phyloP scores from a whole-genome alignment of 2,888 invertebrate species.

The Camptogramma bilineatum region DNA sequence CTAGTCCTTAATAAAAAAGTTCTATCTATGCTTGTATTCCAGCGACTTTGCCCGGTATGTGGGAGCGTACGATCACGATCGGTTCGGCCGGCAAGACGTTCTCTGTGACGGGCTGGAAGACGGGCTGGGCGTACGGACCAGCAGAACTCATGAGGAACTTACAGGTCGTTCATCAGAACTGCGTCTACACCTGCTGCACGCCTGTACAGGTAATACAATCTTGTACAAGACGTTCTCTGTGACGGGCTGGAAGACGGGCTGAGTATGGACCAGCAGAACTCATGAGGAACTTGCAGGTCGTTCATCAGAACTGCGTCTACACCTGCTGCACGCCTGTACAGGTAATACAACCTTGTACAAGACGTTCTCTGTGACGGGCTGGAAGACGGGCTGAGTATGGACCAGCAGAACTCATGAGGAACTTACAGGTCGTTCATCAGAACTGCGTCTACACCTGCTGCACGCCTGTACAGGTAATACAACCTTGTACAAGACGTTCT shows the following conservation, averaged over 20 bases:
- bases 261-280: conserved; percentile 95
- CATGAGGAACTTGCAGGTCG: conserved; percentile 92
- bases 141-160: conserved; percentile 91
- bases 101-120: conserved; percentile 98
- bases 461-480: conserved; percentile 93
- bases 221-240: conserved; percentile 99
- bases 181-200: conserved; percentile 95
- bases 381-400: conserved; percentile 99
- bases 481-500: conserved; percentile 99
- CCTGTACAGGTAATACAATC: conserved; percentile 92
- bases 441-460: conserved; percentile 96
- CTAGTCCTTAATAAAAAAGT: no score
- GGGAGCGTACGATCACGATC: conserved; percentile 98
- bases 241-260: conserved; percentile 98
- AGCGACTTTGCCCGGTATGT: conserved; percentile 98
- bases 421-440: conserved; percentile 96
- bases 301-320: conserved; percentile 98
- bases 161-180: conserved; percentile 97
- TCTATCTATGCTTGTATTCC: conserved; percentile 29
- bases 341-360: no score
- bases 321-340: conserved; percentile 95
- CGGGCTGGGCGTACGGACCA: conserved; percentile 98
- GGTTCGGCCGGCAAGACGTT: conserved; percentile 99
- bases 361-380: conserved; percentile 98
- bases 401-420: conserved; percentile 91